phyloP scores from a whole-genome alignment of 2,113 vertebrate species.

The Cariama cristata region DNA sequence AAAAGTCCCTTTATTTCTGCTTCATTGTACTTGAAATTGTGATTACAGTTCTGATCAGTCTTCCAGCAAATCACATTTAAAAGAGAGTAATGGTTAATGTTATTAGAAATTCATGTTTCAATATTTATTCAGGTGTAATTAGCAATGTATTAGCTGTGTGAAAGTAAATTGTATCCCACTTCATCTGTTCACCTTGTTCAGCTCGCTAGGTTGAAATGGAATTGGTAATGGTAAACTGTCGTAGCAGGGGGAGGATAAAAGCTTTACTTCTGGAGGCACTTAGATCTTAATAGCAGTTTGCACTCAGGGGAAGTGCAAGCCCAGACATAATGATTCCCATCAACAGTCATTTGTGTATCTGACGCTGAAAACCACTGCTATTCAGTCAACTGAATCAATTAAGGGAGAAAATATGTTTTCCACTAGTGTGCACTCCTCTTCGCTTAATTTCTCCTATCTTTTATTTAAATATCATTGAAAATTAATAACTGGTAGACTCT shows the following conservation, averaged over 20 bases:
- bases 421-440: background rate
- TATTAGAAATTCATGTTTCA: conserved; percentile 24
- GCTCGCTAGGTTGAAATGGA: background rate
- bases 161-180: background rate
- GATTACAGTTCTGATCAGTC: background rate
- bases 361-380: background rate
- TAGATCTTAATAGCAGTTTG: conserved; percentile 30
- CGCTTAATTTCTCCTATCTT: background rate
- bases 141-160: conserved; percentile 20
- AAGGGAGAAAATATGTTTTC: background rate
- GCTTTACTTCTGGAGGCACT: conserved; percentile 13
- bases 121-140: conserved; percentile 58
- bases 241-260: conserved; percentile 7
- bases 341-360: background rate
- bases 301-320: background rate
- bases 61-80: conserved; percentile 24
- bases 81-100: background rate
- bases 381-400: background rate
- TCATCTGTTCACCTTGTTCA: background rate
- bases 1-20: conserved; percentile 10
- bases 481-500: background rate
- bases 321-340: conserved; percentile 18
- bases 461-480: background rate
- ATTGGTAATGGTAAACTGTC: conserved; percentile 5
- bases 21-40: conserved; percentile 33